Base-by-base conservation (phyloP, 2,888 invertebrate genomes). In the Chrysotoxum bicinctum region DNA sequence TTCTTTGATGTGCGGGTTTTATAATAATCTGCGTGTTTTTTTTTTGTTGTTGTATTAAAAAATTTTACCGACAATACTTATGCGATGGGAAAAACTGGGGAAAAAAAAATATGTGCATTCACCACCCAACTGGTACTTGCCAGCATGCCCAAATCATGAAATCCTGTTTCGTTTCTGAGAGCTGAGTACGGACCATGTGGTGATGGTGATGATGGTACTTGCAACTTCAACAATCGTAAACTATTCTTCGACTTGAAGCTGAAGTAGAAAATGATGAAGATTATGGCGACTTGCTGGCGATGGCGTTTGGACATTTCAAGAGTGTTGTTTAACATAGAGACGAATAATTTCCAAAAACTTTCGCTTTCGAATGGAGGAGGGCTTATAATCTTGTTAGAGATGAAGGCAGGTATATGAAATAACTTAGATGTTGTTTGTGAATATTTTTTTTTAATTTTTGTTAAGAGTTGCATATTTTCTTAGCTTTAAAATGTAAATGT, bases 281-380 rank as follows among this genome's bases (percentile, higher is more conserved):
- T 83, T 73, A 68, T 74, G 73, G 66, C 43, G 66, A 81, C 70
- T 70, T 58, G 81, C 23, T 72, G 70, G 78, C 58, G 69, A 58
- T 76, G 70, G 77, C 45, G 69, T 62, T 80, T 52, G 45, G 68
- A 45, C 60, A 52, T 62, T 32, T 68, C 32, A 35, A 32, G 56
- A 56, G 62, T 60, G 50, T 64, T 66, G 66, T 64, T 48, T 40
- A 56, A 76, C 21, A 52, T 21, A 58, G 58, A 56, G 37, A 62
- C 40, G 66, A 70, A 66, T 54, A 76, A 73, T 78, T 83, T 83
- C 68, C 72, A 82, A 78, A 73, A 83, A 83, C 82, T 83, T 83
- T 83, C 82, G 82, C 82, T 83, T 83, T 83, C 78, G 73, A 74
- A 69, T 56, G 69, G 80, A 75, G 75, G 69, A 75, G 80, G 60